Percentiles rank a stretch among this genome's conserved stretches.
phyloP scores from a whole-genome alignment of 2,797 vertebrate species.

The Eurystomus glaucurus region DNA sequence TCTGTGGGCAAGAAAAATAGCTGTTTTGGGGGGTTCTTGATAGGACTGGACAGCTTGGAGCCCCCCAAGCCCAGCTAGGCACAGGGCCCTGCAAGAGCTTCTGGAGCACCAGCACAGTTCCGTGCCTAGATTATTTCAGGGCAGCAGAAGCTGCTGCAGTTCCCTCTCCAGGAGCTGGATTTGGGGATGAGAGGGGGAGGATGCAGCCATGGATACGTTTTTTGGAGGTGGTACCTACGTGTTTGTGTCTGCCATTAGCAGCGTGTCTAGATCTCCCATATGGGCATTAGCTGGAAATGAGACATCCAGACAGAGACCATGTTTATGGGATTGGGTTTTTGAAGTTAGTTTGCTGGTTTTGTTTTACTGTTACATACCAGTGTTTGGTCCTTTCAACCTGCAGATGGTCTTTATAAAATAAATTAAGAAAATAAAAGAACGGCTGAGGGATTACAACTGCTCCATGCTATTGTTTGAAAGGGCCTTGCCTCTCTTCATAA shows the following conservation, averaged over 20 bases:
- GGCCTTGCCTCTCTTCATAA: neutral
- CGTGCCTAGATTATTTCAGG: rapidly evolving
- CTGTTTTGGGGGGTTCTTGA: rapidly evolving
- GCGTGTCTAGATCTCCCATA: neutral
- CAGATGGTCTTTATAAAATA: neutral
- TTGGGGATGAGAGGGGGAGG: neutral
- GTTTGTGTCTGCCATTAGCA: neutral
- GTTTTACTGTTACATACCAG: neutral
- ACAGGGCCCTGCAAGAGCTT: rapidly evolving
- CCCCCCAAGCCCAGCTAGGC: neutral
- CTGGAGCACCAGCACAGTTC: rapidly evolving
- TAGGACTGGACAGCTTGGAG: neutral
- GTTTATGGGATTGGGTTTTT: neutral
- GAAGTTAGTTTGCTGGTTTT: too few species aligned
- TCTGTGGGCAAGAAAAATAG: neutral
- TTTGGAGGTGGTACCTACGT: neutral
- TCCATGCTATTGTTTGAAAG: neutral
- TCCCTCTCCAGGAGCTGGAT: neutral
- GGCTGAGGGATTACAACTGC: neutral
- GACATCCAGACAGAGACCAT: neutral
- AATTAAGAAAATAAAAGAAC: neutral
- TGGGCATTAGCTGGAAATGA: neutral
- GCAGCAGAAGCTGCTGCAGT: neutral
- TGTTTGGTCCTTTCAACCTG: neutral
- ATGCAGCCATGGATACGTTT: neutral